Percentiles rank a stretch among this genome's conserved stretches.
Evolutionary conservation across 2,888 invertebrate species (phyloP).

Genomic region (Epirrhoe tristata): DNA sequence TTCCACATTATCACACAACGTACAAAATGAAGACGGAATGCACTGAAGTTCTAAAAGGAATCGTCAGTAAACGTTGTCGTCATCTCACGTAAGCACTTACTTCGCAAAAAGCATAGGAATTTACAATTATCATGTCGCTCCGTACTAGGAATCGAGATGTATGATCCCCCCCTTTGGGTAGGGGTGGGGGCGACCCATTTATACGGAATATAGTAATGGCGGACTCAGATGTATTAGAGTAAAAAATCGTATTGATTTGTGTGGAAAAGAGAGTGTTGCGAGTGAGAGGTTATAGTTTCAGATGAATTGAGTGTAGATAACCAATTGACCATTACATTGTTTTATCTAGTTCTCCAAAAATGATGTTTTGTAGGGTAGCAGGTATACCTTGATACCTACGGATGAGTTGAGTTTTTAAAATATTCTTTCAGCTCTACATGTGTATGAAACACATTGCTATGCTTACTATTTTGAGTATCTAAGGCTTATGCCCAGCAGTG

Average conservation of each 20-base stretch:
- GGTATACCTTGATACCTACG: too few species aligned
- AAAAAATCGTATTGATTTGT: constrained; percentile 54
- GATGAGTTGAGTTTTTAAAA: too few species aligned
- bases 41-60: constrained; percentile 45
- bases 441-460: too few species aligned
- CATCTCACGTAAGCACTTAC: constrained; percentile 31
- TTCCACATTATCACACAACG: constrained; percentile 8
- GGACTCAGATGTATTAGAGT: constrained; percentile 54
- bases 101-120: constrained; percentile 54
- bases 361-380: too few species aligned
- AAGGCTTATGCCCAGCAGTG: too few species aligned
- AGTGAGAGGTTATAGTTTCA: constrained; percentile 1
- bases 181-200: constrained; percentile 66
- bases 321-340: background rate
- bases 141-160: constrained; percentile 65
- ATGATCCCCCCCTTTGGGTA: constrained; percentile 46
- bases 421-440: too few species aligned
- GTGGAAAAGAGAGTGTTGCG: constrained; percentile 24
- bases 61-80: constrained; percentile 25
- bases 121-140: constrained; percentile 59
- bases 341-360: background rate
- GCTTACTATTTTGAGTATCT: too few species aligned
- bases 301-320: background rate
- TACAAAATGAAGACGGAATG: constrained; percentile 48
- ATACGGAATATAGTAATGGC: constrained; percentile 64